A percentile compares a stretch with the other conserved stretches of the same genome.
These are phyloP conservation scores for Rhopalosiphum nymphaeae DNA, from an alignment of 2,888 invertebrate genomes.

Conservation along the genomic window DNA sequence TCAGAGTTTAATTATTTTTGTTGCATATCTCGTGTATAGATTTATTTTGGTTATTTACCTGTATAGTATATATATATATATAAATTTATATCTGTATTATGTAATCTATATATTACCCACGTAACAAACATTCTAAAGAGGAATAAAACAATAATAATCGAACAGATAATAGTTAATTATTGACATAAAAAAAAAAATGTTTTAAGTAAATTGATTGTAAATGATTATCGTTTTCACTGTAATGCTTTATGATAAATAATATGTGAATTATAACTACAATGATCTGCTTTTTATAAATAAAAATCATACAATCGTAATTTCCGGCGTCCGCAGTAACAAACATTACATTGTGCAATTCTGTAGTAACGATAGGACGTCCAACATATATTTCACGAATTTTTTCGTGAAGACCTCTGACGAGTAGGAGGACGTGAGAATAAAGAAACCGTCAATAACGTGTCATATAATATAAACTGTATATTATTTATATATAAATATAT, in stretches of 20 bases:
- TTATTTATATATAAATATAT: background rate
- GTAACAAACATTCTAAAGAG: background rate
- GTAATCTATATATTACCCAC: background rate
- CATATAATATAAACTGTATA: constrained; percentile 27
- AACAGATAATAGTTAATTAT: background rate
- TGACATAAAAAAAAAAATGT: background rate
- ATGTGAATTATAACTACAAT: background rate
- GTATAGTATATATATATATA: background rate
- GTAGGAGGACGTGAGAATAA: constrained; percentile 48
- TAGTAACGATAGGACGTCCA: background rate
- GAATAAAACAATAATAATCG: background rate
- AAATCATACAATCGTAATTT: background rate
- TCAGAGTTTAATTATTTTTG: constrained; percentile 48
- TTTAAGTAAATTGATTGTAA: background rate
- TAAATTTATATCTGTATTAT: background rate
- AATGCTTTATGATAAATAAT: background rate
- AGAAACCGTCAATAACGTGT: constrained; percentile 59
- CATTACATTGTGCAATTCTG: constrained; percentile 27
- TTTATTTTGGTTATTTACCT: constrained; percentile 2
- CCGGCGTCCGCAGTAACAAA: constrained; percentile 6
- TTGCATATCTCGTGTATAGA: background rate
- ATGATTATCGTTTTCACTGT: background rate
- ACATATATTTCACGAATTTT: constrained; percentile 6
- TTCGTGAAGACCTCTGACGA: constrained; percentile 16
- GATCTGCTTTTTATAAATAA: background rate